A percentile compares a stretch with the other conserved stretches of the same genome.
Conservation (phyloP, 2,113 vertebrate genomes). For the Ciconia boyciana region DNA sequence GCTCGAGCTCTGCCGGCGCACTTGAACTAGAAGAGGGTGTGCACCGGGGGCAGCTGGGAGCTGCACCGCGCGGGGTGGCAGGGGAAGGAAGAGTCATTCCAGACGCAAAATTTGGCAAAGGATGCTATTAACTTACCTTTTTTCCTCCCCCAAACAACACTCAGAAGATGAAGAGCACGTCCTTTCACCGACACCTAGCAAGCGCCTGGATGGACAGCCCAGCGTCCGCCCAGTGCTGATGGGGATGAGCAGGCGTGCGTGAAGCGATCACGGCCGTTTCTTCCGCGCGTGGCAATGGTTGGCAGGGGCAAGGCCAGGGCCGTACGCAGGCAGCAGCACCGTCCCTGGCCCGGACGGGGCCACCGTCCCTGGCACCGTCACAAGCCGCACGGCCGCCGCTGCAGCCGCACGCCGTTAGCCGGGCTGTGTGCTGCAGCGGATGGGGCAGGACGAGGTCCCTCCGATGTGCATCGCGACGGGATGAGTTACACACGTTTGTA, state of each 20-base stretch:
- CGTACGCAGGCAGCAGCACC: accelerated
- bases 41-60: neutral
- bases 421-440: neutral
- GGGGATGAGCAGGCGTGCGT: accelerated
- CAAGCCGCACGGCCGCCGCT: neutral
- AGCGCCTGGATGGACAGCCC: neutral
- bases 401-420: neutral
- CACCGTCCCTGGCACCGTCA: accelerated
- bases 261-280: accelerated
- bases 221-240: accelerated
- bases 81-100: neutral
- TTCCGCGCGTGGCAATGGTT: accelerated
- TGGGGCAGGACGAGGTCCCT: neutral
- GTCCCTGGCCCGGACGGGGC: neutral
- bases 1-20: accelerated
- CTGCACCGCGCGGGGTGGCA: accelerated
- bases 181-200: neutral
- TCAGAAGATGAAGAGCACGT: neutral
- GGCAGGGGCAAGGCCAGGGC: accelerated
- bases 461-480: accelerated
- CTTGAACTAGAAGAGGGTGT: neutral
- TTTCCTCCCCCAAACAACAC: neutral
- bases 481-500: accelerated
- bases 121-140: no score
- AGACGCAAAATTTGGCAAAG: neutral